Base-by-base conservation (phyloP, 2,113 vertebrate species). In the Crypturellus undulatus region DNA sequence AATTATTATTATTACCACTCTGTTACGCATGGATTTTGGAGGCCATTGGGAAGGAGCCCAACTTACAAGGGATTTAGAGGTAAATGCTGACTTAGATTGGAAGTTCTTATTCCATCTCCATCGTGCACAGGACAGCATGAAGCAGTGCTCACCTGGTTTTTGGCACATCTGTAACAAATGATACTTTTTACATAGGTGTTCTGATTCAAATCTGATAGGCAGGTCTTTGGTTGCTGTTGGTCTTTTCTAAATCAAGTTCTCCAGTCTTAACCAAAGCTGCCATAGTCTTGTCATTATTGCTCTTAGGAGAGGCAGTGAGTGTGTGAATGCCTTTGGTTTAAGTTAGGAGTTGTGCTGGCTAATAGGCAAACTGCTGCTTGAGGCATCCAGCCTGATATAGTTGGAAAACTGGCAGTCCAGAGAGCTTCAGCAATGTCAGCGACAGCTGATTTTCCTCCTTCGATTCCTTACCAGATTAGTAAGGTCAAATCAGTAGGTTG, bases 31-130 rank as follows among this genome's bases (percentile, higher is more conserved):
- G 32, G 76, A 62, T 94, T 96, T 95, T 86, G 63, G 62, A 84
- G 88, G 90, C 91, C 79, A 51, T 84, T 77, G 86, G 86, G 83
- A 89, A 87, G 88, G 36, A 94, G 19, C 62, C 18, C 69, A 62
- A n/a, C 62, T 95, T 84, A 67, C 58, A 67, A 90, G 38, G 43
- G 83, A 96, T 94, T 97, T 93, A 59, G 58, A 65, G 76, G 86
- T 93, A 94, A 93, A 90, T 69, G 62, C 83, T 80, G 77, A 45
- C 65, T 70, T 77, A 70, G 45, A 70, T 19, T 72, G 56, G 77
- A 92, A 94, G 70, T 86, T 64, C 80, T 84, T 84, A 60, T 4
- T 93, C 52, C 43, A 43, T 90, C 40, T 45, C 64, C 62, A 62
- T 12, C 5, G 25, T 13, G 18, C 4, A 7, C 28, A 58, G 38